These are phyloP conservation scores for Saccostrea glomerata DNA, from an alignment of 1,140 invertebrate genomes.

Conservation along the genomic window DNA sequence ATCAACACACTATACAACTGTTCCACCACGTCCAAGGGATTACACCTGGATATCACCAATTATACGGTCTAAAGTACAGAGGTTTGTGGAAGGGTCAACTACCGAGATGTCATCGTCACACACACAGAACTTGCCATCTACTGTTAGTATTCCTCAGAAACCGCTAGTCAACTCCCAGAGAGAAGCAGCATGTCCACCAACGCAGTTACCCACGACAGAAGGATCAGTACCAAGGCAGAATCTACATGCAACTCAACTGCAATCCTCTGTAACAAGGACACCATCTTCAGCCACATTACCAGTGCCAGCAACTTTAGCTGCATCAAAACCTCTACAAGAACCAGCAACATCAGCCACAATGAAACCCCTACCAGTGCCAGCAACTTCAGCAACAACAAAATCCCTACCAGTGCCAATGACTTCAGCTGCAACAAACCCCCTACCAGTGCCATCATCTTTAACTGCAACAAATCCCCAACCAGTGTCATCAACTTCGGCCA, in stretches of 20 bases:
- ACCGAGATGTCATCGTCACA: background rate
- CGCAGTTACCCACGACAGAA: background rate
- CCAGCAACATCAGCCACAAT: background rate
- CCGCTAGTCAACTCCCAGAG: background rate
- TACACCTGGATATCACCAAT: conserved; percentile 1
- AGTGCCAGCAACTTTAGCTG: too few relatives aligned
- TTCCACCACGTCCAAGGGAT: background rate
- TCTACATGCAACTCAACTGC: background rate
- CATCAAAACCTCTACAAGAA: background rate
- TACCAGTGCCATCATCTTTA: background rate
- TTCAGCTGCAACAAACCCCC: background rate
- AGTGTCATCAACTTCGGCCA: background rate
- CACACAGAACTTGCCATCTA: background rate
- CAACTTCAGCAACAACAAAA: background rate
- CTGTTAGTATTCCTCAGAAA: background rate
- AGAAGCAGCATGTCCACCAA: background rate
- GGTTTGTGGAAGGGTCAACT: background rate
- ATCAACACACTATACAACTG: background rate
- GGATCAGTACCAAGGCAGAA: background rate
- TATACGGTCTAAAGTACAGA: background rate
- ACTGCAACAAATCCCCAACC: background rate
- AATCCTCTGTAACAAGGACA: background rate
- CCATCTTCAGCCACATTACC: background rate
- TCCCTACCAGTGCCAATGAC: background rate
- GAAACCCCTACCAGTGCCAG: background rate